These are phyloP conservation scores for Tenthredo distinguenda DNA, from an alignment of 2,888 invertebrate genomes.

Conservation along the genomic window DNA sequence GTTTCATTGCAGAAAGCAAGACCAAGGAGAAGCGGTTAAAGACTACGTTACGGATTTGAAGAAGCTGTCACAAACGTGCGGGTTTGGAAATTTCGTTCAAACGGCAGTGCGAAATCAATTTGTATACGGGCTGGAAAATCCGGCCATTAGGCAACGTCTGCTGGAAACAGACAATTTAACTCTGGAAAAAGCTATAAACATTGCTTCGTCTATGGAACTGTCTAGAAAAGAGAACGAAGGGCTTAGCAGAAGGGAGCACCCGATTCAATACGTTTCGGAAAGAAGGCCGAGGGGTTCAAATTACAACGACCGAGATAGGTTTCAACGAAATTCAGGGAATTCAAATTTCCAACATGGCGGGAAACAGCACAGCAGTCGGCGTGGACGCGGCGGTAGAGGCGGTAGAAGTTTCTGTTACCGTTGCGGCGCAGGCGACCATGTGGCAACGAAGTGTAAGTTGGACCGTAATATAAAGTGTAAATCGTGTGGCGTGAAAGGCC, in stretches of 20 bases:
- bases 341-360: not conserved
- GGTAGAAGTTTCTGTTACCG: too few species aligned
- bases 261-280: not conserved
- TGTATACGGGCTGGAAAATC: slow-evolving; percentile 52
- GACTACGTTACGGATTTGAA: slow-evolving; percentile 47
- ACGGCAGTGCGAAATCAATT: slow-evolving; percentile 57
- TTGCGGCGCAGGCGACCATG: too few species aligned
- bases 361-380: too few species aligned
- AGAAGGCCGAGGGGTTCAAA: too few species aligned
- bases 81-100: slow-evolving; percentile 50
- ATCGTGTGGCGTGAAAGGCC: too few species aligned
- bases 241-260: not conserved
- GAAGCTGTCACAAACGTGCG: slow-evolving; percentile 52
- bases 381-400: too few species aligned
- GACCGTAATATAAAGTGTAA: too few species aligned
- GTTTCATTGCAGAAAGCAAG: slow-evolving; percentile 46
- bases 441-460: too few species aligned
- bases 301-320: not conserved
- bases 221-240: slow-evolving; percentile 15
- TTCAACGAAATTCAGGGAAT: not conserved
- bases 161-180: slow-evolving; percentile 13
- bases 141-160: slow-evolving; percentile 19
- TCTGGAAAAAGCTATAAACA: not conserved
- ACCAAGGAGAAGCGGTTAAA: slow-evolving; percentile 35
- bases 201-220: slow-evolving; percentile 45